Percentiles rank a stretch among this genome's conserved stretches.
Evolutionary conservation across 64 coral and sea anemone genomes (phyloP).

Genomic region (Porites lutea): DNA sequence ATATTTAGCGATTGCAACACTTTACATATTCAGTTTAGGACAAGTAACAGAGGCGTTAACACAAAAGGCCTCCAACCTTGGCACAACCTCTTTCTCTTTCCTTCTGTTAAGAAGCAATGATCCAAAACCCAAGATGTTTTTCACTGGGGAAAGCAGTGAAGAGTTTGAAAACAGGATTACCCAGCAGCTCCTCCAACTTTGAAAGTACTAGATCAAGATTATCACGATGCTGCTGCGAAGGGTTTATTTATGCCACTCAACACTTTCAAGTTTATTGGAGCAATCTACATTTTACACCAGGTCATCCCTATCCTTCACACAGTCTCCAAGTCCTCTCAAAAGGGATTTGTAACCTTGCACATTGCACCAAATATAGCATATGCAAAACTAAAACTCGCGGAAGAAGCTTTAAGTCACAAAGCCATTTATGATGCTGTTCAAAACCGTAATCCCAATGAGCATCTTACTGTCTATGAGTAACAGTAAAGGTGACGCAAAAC

Average conservation of each 20-base stretch:
- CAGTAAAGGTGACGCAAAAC: not conserved
- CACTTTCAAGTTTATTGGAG: constrained; percentile 30
- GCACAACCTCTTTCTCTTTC: too few relatives aligned
- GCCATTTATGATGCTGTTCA: not conserved
- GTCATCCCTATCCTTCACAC: constrained; percentile 7
- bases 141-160: constrained; percentile 10
- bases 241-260: not conserved
- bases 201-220: not conserved
- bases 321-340: constrained; percentile 5
- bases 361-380: not conserved
- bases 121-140: not conserved
- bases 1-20: too few relatives aligned
- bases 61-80: too few relatives aligned
- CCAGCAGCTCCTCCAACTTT: not conserved
- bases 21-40: too few relatives aligned
- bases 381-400: not conserved
- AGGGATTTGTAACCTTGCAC: not conserved
- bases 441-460: not conserved
- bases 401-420: constrained; percentile 6
- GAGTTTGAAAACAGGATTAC: not conserved
- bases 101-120: too few relatives aligned
- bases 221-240: constrained; percentile 17
- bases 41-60: too few relatives aligned
- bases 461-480: not conserved
- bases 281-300: not conserved